Percentiles rank a stretch among this genome's conserved stretches.
Evolutionary conservation across 1,140 invertebrate genomes (phyloP).

Genomic region (Plodia interpunctella): DNA sequence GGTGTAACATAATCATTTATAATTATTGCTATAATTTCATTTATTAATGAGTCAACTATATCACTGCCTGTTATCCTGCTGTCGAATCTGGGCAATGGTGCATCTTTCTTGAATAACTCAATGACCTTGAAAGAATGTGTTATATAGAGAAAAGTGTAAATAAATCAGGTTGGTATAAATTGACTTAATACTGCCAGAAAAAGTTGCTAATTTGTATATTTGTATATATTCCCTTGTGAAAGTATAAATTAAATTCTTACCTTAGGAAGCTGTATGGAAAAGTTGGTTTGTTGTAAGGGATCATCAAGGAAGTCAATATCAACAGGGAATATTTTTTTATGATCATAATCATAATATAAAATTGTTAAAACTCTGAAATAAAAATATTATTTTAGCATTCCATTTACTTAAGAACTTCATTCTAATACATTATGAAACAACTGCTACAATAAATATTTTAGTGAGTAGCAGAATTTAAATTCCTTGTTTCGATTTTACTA

Average conservation of each 20-base stretch:
- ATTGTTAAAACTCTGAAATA: slow-evolving; percentile 52
- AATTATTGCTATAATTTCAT: slow-evolving; percentile 83
- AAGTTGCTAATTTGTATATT: no score
- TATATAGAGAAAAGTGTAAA: slow-evolving; percentile 1
- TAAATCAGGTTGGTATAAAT: not conserved
- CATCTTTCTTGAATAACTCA: slow-evolving; percentile 48
- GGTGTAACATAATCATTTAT: slow-evolving; percentile 88
- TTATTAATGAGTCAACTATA: slow-evolving; percentile 67
- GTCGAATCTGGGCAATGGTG: slow-evolving; percentile 52
- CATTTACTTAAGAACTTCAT: no score
- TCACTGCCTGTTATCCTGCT: slow-evolving; percentile 68
- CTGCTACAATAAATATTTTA: no score
- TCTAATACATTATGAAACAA: no score
- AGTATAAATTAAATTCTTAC: no score
- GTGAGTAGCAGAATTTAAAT: no score
- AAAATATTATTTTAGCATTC: slow-evolving; percentile 10
- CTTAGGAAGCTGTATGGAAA: slow-evolving; percentile 55
- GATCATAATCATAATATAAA: slow-evolving; percentile 59
- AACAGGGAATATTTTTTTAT: slow-evolving; percentile 53
- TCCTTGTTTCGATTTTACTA: no score
- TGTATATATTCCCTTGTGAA: no score
- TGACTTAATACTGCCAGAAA: no score
- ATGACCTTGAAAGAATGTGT: slow-evolving; percentile 36
- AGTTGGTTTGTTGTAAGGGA: slow-evolving; percentile 60
- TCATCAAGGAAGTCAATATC: slow-evolving; percentile 61